Evolutionary conservation across 2,113 vertebrate species (phyloP), one percentile per base, ranked within the genome.

Genomic region (Pseudois nayaur): DNA sequence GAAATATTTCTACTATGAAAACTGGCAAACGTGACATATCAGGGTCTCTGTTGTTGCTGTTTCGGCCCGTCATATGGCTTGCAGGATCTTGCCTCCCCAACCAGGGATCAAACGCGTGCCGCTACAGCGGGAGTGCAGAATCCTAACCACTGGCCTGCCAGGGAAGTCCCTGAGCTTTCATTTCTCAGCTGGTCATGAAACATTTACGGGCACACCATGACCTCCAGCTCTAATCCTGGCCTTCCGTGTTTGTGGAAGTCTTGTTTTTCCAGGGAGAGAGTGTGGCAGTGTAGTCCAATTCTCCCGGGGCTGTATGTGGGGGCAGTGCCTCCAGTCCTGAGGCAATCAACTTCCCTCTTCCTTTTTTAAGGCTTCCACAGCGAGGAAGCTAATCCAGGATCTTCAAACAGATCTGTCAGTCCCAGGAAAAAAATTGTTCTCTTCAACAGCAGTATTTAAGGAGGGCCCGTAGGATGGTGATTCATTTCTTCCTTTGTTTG

Each of bases 1-100:
- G 82, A 88, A 94, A 97, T 23, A 92, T 13, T 86, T 36, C 54
- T 25, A 71, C 86, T 14, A 6, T 6, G 50, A 43, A 86, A 91
- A 94, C 0, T 15, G 92, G 76, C 78, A 71, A 48, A 60, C 52
- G 12, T 3, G 48, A 33, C 33, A 19, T 13, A 15, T 9, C 33
- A 60, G 45, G 31, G 54, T n/a, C n/a, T 94, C 76, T 82, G 7
- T 16, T 45, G 40, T 45, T 78, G 9, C 29, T 50, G 16, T 31
- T 81, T 19, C 6, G 16, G 45, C 29, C 76, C 1, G 1, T 31
- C 29, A 3, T 12, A 33, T 3, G 17, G 78, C 78, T 81, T 81
- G 48, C 78, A 81, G 9, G 45, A 50, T 33, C 78, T 81, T 50
- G 15, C 16, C 17, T 50, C 29, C 45, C 78, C 45, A 48, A 50